These are phyloP conservation scores for Cacatua alba DNA, from an alignment of 2,113 vertebrate genomes.

Conservation along the genomic window DNA sequence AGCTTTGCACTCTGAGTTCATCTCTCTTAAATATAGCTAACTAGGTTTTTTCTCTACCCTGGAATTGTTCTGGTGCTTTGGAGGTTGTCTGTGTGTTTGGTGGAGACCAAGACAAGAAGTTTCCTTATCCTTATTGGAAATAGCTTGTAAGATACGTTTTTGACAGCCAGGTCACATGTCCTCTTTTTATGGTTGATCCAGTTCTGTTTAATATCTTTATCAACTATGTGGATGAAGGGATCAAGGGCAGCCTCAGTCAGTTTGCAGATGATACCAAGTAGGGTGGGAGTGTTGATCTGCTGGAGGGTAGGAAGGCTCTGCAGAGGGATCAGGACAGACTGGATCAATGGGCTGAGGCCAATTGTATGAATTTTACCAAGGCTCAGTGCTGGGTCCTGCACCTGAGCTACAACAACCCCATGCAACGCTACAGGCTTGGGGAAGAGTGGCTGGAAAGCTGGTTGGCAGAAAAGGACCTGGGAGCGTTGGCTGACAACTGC, in stretches of 20 bases:
- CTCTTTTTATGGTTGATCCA: not conserved
- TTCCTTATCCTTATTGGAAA: not conserved
- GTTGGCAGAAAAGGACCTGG: not conserved
- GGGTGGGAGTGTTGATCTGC: not conserved
- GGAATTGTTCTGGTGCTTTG: not conserved
- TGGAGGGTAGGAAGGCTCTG: not conserved
- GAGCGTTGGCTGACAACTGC: not conserved
- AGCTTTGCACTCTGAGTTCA: not conserved
- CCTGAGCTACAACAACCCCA: not conserved
- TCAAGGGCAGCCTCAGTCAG: not conserved
- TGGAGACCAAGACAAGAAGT: not conserved
- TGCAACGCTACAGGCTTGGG: not conserved
- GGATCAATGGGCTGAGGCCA: not conserved
- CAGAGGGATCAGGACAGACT: not conserved
- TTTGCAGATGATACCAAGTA: too few species aligned
- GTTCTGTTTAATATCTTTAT: not conserved
- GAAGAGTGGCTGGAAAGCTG: not conserved
- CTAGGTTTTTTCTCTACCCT: not conserved
- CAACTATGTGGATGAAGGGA: not conserved
- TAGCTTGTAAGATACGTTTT: not conserved
- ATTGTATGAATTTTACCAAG: not conserved
- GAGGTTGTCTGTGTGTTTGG: not conserved
- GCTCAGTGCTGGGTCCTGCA: fast-evolving
- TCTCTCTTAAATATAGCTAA: not conserved
- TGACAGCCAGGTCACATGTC: not conserved